Evolutionary conservation across 2,888 invertebrate genomes (phyloP), one percentile per base, ranked within the genome.

Genomic region (Caenorhabditis zanzibari): DNA sequence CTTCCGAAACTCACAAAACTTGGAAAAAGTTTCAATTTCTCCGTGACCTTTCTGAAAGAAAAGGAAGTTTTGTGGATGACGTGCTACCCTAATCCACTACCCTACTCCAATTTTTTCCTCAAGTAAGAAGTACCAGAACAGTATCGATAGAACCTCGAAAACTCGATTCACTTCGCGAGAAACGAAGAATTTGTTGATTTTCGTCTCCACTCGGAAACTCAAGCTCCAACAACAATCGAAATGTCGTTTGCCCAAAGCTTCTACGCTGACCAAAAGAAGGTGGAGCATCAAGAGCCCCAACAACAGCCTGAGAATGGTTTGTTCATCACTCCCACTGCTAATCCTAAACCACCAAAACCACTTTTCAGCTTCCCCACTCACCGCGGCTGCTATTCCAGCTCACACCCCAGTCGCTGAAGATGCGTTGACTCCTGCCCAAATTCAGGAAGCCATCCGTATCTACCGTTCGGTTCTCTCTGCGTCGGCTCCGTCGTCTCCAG

Each of bases 381-480:
- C 66, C 64, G 32, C 47, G 12, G 73, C 69, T 41, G 76, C 73
- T n/a, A 68, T 73, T 32, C 77, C 82, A 19, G 59, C 68, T 5
- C 38, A 61, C 28, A 68, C 76, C 41, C 82, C 76, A 32, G 75
- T 81, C 14, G 76, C 76, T 19, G 82, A 82, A 44, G 66, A 76
- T 58, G 59, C 66, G 24, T 19, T 82, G 32, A 52, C 82, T 24
- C 76, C 82, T 19, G 52, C 82, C 24, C 82, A 82, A 64, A 76
- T 82, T 22, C 82, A 82, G 56, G 82, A 82, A 22, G 82, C 82
- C 14, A 77, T 82, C 28, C 82, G 82, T 19, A 59, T 82, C 59
- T 82, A 82, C 35, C 77, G 82, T 32, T 69, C 63, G 44, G 77
- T 82, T 22, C 38, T 82, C 26, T 82, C 82, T 12, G 14, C 32